A percentile compares a stretch with the other conserved stretches of the same genome.
Evolutionary conservation across 2,797 vertebrate genomes (phyloP).

Genomic region (Brachymystax lenok): DNA sequence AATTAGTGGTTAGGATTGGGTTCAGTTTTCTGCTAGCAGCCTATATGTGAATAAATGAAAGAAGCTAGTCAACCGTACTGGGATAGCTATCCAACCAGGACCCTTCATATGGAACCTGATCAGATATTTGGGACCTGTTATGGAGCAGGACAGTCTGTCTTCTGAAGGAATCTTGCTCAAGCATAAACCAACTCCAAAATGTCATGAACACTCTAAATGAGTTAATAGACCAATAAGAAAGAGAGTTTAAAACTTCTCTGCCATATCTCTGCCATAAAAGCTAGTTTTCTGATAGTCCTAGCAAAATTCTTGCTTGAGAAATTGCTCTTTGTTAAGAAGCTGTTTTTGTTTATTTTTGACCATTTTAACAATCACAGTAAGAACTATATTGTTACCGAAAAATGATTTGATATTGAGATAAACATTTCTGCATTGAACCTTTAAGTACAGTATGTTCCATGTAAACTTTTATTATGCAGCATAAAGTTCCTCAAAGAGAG

Average conservation of each 20-base stretch:
- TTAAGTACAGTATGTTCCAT: neutral
- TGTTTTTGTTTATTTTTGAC: too few species aligned
- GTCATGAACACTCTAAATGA: neutral
- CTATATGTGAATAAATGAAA: neutral
- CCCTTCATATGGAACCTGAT: neutral
- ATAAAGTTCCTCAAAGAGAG: neutral
- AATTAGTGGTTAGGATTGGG: neutral
- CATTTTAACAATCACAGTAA: too few species aligned
- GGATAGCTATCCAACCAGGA: neutral
- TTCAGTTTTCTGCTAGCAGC: neutral
- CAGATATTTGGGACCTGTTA: neutral
- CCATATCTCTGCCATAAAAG: too few species aligned
- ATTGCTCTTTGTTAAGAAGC: too few species aligned
- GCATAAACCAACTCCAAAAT: conserved; percentile 1
- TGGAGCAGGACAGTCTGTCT: neutral
- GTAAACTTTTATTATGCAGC: neutral
- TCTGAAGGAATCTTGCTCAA: neutral
- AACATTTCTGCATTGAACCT: too few species aligned
- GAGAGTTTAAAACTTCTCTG: too few species aligned
- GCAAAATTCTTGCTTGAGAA: too few species aligned
- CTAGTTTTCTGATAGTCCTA: too few species aligned
- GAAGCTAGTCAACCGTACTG: neutral
- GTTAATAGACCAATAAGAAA: too few species aligned
- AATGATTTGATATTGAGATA: too few species aligned
- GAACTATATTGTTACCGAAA: too few species aligned